These are phyloP conservation scores for Trichechus manatus DNA, from an alignment of 2,113 vertebrate genomes.

Conservation along the genomic window DNA sequence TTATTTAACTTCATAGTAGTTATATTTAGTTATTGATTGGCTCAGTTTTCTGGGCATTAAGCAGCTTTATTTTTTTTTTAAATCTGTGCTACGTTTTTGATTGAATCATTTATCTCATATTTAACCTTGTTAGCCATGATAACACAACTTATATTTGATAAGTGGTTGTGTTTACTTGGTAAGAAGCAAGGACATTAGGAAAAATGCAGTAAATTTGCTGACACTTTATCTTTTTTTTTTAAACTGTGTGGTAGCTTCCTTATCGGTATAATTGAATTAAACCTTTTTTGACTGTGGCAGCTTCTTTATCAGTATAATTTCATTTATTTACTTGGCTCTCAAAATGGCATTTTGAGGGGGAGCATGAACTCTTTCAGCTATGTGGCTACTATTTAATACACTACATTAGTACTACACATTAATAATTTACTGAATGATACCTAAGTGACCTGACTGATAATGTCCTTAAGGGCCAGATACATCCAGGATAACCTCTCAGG, in stretches of 20 bases:
- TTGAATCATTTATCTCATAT: slow-evolving; percentile 55
- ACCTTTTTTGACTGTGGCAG: slow-evolving; percentile 8
- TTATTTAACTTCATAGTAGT: slow-evolving; percentile 63
- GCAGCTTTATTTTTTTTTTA: slow-evolving; percentile 54
- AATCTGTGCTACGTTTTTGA: slow-evolving; percentile 50
- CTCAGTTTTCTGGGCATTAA: slow-evolving; percentile 56
- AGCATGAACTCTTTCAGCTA: slow-evolving; percentile 60
- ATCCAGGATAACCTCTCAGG: slow-evolving; percentile 74
- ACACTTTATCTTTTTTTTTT: slow-evolving; percentile 42
- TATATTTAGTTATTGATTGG: slow-evolving; percentile 53
- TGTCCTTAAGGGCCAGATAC: slow-evolving; percentile 61
- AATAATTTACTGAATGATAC: slow-evolving; percentile 69
- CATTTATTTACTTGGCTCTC: slow-evolving; percentile 60
- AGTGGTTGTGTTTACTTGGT: slow-evolving; percentile 66
- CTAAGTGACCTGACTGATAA: slow-evolving; percentile 70
- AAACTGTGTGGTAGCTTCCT: slow-evolving; percentile 28
- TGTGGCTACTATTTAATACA: slow-evolving; percentile 64
- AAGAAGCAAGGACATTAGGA: slow-evolving; percentile 58
- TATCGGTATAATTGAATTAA: slow-evolving; percentile 59
- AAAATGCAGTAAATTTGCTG: slow-evolving; percentile 60
- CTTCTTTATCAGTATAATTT: slow-evolving; percentile 68
- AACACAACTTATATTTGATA: slow-evolving; percentile 58
- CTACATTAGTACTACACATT: slow-evolving; percentile 22
- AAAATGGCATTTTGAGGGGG: slow-evolving; percentile 57
- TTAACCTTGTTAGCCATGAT: slow-evolving; percentile 50